Percentiles rank a stretch among this genome's conserved stretches.
These are phyloP conservation scores for Ammodytes dubius DNA, from an alignment of 2,113 vertebrate species.

Conservation along the genomic window DNA sequence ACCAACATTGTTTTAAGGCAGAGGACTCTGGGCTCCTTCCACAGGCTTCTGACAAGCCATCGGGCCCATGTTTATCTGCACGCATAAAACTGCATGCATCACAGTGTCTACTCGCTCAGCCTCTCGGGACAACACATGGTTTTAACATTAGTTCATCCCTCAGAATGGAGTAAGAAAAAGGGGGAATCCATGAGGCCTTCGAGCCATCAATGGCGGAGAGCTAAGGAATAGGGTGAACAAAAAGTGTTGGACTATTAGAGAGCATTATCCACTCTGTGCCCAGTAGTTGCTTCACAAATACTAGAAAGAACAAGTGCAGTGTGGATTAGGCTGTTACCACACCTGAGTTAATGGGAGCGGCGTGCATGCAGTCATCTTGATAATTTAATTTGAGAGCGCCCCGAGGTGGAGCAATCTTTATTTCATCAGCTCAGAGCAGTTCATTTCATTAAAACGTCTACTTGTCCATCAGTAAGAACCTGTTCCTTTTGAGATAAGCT, in stretches of 20 bases:
- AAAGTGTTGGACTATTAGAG: not conserved
- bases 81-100: slow-evolving; percentile 86
- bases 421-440: slow-evolving; percentile 82
- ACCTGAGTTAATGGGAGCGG: slow-evolving; percentile 75
- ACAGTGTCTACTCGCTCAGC: slow-evolving; percentile 78
- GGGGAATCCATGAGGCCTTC: slow-evolving; percentile 36
- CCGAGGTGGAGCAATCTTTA: slow-evolving; percentile 82
- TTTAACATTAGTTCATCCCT: slow-evolving; percentile 83
- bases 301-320: slow-evolving; percentile 36
- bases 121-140: slow-evolving; percentile 88
- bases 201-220: slow-evolving; percentile 31
- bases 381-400: slow-evolving; percentile 83
- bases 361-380: slow-evolving; percentile 76
- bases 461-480: slow-evolving; percentile 80
- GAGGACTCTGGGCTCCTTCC: slow-evolving; percentile 83
- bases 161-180: slow-evolving; percentile 50
- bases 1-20: slow-evolving; percentile 87
- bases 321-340: slow-evolving; percentile 52
- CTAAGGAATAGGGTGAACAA: slow-evolving; percentile 9
- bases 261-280: slow-evolving; percentile 7
- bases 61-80: slow-evolving; percentile 89
- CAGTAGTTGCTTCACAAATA: slow-evolving; percentile 37
- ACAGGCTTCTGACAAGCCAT: slow-evolving; percentile 87
- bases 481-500: slow-evolving; percentile 82
- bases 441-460: slow-evolving; percentile 83